A percentile compares a stretch with the other conserved stretches of the same genome.
Evolutionary conservation across 2,888 invertebrate species (phyloP).

Genomic region (Bruchidius siliquastri): DNA sequence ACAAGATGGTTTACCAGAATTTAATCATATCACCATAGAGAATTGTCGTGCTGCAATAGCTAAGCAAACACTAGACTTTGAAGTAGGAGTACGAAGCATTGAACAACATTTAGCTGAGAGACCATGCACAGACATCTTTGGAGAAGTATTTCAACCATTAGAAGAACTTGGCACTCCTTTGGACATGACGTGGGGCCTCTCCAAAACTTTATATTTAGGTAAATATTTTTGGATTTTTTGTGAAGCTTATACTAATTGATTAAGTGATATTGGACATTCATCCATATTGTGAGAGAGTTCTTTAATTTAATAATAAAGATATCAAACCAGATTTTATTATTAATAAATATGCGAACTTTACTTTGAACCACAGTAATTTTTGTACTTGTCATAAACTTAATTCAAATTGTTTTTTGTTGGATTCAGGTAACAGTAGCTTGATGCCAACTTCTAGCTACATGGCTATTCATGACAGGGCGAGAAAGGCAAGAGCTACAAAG

Average conservation of each 20-base stretch:
- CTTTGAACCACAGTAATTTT: no score
- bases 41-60: constrained; percentile 82
- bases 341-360: no score
- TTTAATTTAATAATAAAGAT: background rate
- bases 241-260: no score
- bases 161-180: constrained; percentile 70
- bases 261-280: no score
- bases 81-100: constrained; percentile 66
- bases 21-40: constrained; percentile 74
- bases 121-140: constrained; percentile 58
- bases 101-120: constrained; percentile 54
- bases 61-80: constrained; percentile 76
- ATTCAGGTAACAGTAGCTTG: constrained; percentile 60
- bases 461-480: constrained; percentile 74
- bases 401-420: no score
- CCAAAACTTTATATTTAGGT: constrained; percentile 74
- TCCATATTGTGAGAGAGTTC: background rate
- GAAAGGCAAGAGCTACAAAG: constrained; percentile 67
- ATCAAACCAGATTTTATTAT: no score
- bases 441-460: constrained; percentile 77
- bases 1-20: constrained; percentile 73
- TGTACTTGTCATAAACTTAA: no score
- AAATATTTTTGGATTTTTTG: background rate
- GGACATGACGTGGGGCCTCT: constrained; percentile 81
- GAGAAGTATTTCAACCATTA: constrained; percentile 66